These are phyloP conservation scores for Pollicipes pollicipes DNA, from an alignment of 1,140 invertebrate species.

Conservation along the genomic window DNA sequence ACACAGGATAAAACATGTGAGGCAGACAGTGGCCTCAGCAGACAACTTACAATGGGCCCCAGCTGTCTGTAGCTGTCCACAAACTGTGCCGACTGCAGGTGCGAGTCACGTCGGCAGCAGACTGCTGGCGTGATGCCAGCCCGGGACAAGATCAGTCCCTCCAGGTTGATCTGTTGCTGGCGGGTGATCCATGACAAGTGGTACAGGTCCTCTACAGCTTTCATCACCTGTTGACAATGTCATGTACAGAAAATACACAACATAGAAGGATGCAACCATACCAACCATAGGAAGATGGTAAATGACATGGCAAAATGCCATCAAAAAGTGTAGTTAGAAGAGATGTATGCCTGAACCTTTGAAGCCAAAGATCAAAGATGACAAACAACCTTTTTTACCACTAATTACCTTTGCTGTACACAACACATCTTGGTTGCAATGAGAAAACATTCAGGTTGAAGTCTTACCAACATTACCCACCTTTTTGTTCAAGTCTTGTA, in stretches of 20 bases:
- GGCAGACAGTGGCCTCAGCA: conserved; percentile 18
- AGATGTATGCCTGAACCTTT: no score
- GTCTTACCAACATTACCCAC: no score
- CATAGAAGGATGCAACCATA: conserved; percentile 11
- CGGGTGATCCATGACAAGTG: conserved; percentile 74
- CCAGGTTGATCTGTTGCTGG: conserved; percentile 66
- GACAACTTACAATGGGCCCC: conserved; percentile 43
- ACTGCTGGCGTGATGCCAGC: conserved; percentile 50
- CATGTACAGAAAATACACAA: conserved; percentile 8
- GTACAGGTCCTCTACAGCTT: conserved; percentile 41
- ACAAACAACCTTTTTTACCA: conserved; percentile 8
- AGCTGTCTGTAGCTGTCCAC: conserved; percentile 72
- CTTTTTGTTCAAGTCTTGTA: conserved; percentile 51
- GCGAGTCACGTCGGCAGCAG: conserved; percentile 56
- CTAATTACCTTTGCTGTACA: conserved; percentile 22
- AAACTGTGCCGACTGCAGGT: conserved; percentile 59
- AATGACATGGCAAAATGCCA: conserved; percentile 11
- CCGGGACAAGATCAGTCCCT: conserved; percentile 52
- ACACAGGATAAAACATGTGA: conserved; percentile 16
- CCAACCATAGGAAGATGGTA: conserved; percentile 5
- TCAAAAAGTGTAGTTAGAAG: no score
- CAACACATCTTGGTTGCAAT: no score
- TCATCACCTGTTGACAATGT: conserved; percentile 32
- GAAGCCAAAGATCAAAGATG: neutral
- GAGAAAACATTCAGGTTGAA: no score